Evolutionary conservation across 2,888 invertebrate genomes (phyloP).

Genomic region (Proisotoma minuta): DNA sequence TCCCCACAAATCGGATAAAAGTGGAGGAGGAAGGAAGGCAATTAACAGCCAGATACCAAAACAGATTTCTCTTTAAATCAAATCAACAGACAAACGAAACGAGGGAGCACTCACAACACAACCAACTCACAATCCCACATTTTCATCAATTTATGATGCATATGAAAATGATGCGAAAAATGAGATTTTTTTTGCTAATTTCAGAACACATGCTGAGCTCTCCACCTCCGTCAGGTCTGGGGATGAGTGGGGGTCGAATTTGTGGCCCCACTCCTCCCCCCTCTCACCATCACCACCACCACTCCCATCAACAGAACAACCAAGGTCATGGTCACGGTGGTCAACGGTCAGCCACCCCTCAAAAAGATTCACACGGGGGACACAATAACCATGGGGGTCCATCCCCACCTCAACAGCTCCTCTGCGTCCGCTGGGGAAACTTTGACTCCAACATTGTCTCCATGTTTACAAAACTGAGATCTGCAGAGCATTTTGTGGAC

Average conservation of each 20-base stretch:
- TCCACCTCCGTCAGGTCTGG: conserved; percentile 11
- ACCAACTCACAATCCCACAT: too few relatives aligned
- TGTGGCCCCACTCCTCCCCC: neutral
- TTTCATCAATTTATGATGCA: too few relatives aligned
- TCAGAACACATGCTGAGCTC: conserved; percentile 34
- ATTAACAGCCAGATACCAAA: too few relatives aligned
- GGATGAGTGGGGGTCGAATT: conserved; percentile 24
- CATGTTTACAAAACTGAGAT: conserved; percentile 47
- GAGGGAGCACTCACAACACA: too few relatives aligned
- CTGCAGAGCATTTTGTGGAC: conserved; percentile 46
- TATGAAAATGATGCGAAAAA: too few relatives aligned
- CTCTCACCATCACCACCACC: conserved; percentile 26
- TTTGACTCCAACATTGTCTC: conserved; percentile 48
- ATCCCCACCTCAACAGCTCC: conserved; percentile 44
- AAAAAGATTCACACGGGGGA: neutral
- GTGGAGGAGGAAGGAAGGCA: too few relatives aligned
- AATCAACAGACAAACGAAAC: too few relatives aligned
- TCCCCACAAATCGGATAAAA: too few relatives aligned
- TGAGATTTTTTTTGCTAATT: neutral
- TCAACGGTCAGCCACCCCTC: neutral
- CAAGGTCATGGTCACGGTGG: conserved; percentile 22
- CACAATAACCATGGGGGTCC: conserved; percentile 12
- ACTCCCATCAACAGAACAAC: conserved; percentile 24
- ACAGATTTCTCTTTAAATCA: too few relatives aligned
- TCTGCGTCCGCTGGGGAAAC: conserved; percentile 48